Evolutionary conservation across 1,140 invertebrate genomes (phyloP).

Genomic region (Holotrichia oblita): DNA sequence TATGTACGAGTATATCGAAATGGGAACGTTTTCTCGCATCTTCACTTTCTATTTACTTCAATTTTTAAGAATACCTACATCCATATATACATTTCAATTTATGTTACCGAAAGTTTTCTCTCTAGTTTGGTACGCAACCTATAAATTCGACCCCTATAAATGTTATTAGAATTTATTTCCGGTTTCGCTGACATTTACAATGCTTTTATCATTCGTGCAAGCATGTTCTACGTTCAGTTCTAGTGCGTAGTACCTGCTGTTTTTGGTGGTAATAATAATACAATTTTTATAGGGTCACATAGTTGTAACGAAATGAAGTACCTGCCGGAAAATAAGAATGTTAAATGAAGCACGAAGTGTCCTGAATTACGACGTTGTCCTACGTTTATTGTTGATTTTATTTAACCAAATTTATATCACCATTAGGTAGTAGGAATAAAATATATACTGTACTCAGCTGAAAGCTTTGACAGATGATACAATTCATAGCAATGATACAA

Average conservation of each 20-base stretch:
- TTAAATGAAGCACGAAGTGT: not conserved
- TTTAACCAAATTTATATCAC: no score
- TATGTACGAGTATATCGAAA: no score
- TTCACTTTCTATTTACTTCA: not conserved
- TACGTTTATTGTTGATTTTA: no score
- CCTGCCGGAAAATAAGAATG: not conserved
- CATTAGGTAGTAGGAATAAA: no score
- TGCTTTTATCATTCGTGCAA: slow-evolving; percentile 18
- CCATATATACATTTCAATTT: slow-evolving; percentile 33
- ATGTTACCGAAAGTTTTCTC: not conserved
- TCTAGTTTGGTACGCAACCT: not conserved
- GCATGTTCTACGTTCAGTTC: slow-evolving; percentile 6
- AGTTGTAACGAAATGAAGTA: slow-evolving; percentile 7
- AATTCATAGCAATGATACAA: no score
- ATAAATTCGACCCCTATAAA: slow-evolving; percentile 30
- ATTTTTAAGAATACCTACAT: not conserved
- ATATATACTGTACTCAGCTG: no score
- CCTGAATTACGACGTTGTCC: no score
- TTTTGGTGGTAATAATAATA: slow-evolving; percentile 29
- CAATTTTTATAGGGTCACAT: not conserved
- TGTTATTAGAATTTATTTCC: slow-evolving; percentile 35
- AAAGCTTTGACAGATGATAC: no score
- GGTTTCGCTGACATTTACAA: slow-evolving; percentile 13
- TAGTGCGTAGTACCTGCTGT: not conserved
- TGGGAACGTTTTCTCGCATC: no score